phyloP scores from a whole-genome alignment of 2,113 vertebrate species.

The Anarhynchus alexandrinus region DNA sequence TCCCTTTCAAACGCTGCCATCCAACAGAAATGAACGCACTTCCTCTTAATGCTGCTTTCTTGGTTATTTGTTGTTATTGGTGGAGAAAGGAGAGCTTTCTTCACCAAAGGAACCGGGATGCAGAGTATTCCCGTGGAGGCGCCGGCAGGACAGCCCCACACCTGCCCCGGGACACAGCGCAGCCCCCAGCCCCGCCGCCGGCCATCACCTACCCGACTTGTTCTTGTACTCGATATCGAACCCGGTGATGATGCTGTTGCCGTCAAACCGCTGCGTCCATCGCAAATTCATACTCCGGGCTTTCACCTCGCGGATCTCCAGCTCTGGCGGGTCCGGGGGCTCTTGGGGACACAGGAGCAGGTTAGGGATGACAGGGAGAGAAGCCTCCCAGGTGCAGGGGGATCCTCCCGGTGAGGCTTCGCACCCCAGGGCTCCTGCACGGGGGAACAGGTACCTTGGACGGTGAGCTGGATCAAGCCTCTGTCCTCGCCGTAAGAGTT shows the following conservation, averaged over 20 bases:
- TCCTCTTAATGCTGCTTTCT: conserved; percentile 50
- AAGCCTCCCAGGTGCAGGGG: neutral
- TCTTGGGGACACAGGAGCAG: conserved; percentile 69
- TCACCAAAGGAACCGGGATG: conserved; percentile 45
- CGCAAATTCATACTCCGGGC: conserved; percentile 96
- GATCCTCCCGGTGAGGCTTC: fast-evolving
- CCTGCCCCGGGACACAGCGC: neutral
- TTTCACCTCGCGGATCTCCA: conserved; percentile 96
- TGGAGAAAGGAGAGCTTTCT: too few relatives aligned
- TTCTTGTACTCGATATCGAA: conserved; percentile 99
- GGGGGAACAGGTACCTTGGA: conserved; percentile 81
- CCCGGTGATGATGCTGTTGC: conserved; percentile 97
- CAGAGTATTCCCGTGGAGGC: conserved; percentile 31
- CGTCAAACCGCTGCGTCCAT: conserved; percentile 96
- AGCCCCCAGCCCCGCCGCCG: neutral
- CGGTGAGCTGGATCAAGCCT: conserved; percentile 97
- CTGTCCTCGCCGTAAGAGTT: conserved; percentile 97
- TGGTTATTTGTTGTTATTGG: too few relatives aligned
- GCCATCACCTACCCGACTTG: conserved; percentile 83
- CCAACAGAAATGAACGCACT: conserved; percentile 64
- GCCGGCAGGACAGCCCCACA: neutral
- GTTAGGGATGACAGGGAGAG: neutral
- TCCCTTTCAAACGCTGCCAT: conserved; percentile 68
- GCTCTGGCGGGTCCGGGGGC: conserved; percentile 93
- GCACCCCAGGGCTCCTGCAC: fast-evolving